Conservation (phyloP, 2,888 invertebrate species). For the Leptothorax acervorum region DNA sequence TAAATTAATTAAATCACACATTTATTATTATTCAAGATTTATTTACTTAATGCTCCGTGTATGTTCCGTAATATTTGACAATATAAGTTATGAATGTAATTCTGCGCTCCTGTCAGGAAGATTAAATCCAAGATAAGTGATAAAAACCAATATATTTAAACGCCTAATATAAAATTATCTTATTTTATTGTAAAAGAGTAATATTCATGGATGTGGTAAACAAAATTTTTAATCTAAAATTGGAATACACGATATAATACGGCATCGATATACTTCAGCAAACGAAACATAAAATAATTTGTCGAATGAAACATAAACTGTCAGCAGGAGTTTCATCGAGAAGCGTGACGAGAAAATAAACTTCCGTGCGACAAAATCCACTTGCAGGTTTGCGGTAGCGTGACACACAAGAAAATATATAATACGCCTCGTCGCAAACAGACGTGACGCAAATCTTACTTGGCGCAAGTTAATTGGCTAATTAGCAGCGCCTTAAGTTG, state of each 20-base stretch:
- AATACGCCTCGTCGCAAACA: constrained; percentile 45
- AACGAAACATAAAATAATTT: neutral
- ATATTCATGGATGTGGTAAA: neutral
- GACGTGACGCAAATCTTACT: constrained; percentile 57
- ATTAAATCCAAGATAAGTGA: neutral
- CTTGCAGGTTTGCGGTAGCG: neutral
- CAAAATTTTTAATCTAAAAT: neutral
- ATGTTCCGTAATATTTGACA: neutral
- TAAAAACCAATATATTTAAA: neutral
- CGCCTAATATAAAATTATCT: neutral
- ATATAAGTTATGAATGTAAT: neutral
- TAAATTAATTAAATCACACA: constrained; percentile 15
- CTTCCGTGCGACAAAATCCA: constrained; percentile 38
- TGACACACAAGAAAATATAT: constrained; percentile 44
- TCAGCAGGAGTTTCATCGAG: neutral
- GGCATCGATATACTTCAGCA: neutral
- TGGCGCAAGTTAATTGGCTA: constrained; percentile 61
- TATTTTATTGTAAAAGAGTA: neutral
- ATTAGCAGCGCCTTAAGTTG: constrained; percentile 61
- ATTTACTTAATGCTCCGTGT: neutral
- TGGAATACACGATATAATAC: neutral
- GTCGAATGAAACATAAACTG: neutral
- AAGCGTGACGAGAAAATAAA: constrained; percentile 29
- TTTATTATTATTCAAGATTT: neutral
- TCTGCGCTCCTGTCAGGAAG: neutral